Percentiles rank a stretch among this genome's conserved stretches.
Evolutionary conservation across 2,797 vertebrate genomes (phyloP).

Genomic region (Myripristis murdjan): DNA sequence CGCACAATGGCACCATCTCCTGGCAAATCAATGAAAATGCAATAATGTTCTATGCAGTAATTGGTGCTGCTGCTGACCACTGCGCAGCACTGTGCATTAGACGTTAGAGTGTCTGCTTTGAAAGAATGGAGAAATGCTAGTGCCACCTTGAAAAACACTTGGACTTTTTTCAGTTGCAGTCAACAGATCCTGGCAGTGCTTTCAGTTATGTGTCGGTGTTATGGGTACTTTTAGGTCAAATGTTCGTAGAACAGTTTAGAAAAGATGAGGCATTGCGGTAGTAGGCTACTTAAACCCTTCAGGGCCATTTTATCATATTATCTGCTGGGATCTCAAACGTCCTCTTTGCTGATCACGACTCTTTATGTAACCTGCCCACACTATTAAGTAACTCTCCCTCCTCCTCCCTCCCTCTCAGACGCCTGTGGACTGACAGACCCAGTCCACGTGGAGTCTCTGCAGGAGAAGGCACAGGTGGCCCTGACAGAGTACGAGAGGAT

Average conservation of each 20-base stretch:
- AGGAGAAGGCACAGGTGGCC: slow-evolving; percentile 97
- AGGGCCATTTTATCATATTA: slow-evolving; percentile 30
- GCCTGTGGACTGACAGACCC: slow-evolving; percentile 95
- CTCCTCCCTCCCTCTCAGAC: slow-evolving; percentile 79
- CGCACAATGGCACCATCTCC: slow-evolving; percentile 67
- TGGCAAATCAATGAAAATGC: slow-evolving; percentile 59
- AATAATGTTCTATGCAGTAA: slow-evolving; percentile 23
- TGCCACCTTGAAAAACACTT: not conserved
- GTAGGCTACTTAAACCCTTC: slow-evolving; percentile 20
- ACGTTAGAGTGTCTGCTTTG: not conserved
- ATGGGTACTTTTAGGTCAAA: not conserved
- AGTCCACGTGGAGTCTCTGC: slow-evolving; percentile 92
- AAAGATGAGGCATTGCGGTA: slow-evolving; percentile 20
- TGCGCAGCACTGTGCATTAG: slow-evolving; percentile 10
- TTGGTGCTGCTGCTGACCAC: slow-evolving; percentile 12
- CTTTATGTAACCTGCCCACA: slow-evolving; percentile 77
- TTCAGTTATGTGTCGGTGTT: not conserved
- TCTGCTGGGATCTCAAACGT: slow-evolving; percentile 36
- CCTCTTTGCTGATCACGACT: slow-evolving; percentile 66
- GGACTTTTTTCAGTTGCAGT: not conserved
- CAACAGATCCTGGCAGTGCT: not conserved
- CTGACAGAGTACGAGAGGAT: slow-evolving; percentile 93
- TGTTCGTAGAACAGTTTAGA: not conserved
- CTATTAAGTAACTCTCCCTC: slow-evolving; percentile 60
- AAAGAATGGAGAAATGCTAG: not conserved